phyloP scores from a whole-genome alignment of 2,888 invertebrate species.

The Torymus auratus region DNA sequence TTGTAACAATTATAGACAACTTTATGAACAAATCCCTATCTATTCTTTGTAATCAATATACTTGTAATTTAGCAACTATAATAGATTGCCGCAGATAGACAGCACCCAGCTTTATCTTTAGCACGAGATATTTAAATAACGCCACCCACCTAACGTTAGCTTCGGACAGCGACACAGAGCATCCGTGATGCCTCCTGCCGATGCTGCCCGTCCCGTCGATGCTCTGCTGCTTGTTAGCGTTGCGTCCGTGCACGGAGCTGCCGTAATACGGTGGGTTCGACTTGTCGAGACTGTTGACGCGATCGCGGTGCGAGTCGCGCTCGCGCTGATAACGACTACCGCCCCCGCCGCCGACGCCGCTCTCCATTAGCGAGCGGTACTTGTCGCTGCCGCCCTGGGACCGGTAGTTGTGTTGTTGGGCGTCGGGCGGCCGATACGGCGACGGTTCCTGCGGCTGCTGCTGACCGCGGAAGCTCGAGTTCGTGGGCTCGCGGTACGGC shows the following conservation, averaged over 20 bases:
- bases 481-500: constrained; percentile 73
- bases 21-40: too few relatives aligned
- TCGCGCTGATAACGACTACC: constrained; percentile 69
- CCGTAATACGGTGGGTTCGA: constrained; percentile 71
- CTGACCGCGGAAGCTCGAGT: constrained; percentile 67
- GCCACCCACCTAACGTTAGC: constrained; percentile 68
- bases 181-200: constrained; percentile 70
- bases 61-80: too few relatives aligned
- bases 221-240: constrained; percentile 66
- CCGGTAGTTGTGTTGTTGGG: constrained; percentile 65
- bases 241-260: constrained; percentile 68
- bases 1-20: too few relatives aligned
- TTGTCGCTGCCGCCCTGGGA: constrained; percentile 71
- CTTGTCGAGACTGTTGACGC: constrained; percentile 74
- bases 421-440: constrained; percentile 71
- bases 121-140: too few relatives aligned
- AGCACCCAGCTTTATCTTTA: too few relatives aligned
- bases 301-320: constrained; percentile 70
- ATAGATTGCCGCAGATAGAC: too few relatives aligned
- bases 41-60: too few relatives aligned
- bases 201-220: constrained; percentile 68
- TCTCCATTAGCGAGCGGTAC: constrained; percentile 71
- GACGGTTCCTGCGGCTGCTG: constrained; percentile 70
- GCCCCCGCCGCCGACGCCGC: constrained; percentile 38
- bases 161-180: constrained; percentile 72